These are phyloP conservation scores for Esox masquinongy DNA, from an alignment of 2,797 vertebrate genomes.

Conservation along the genomic window DNA sequence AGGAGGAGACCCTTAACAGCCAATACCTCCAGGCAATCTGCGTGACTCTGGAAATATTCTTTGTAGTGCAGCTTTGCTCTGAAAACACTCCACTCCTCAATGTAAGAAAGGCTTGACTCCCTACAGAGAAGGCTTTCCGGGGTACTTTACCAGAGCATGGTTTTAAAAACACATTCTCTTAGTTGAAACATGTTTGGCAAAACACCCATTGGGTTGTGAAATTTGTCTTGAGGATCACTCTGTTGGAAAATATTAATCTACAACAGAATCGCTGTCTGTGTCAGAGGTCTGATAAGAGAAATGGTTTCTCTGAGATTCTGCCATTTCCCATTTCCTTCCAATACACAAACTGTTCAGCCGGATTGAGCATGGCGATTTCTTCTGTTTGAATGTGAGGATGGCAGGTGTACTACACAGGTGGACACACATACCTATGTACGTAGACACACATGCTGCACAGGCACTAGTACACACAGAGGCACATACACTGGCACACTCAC, in stretches of 20 bases:
- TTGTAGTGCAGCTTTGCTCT: neutral
- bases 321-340: neutral
- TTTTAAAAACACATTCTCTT: neutral
- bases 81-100: neutral
- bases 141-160: neutral
- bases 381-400: neutral
- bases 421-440: neutral
- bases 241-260: neutral
- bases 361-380: neutral
- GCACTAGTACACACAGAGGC: conserved; percentile 2
- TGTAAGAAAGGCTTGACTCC: neutral
- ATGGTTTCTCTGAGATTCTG: neutral
- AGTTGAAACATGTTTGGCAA: neutral
- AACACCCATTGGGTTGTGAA: conserved; percentile 6
- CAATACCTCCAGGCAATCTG: neutral
- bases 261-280: neutral
- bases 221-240: neutral
- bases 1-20: neutral
- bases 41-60: neutral
- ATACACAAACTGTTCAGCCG: neutral
- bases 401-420: neutral
- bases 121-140: neutral
- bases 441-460: neutral
- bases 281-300: neutral
- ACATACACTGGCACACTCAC: neutral